Base-by-base conservation (phyloP, 2,888 invertebrate species). In the Apodemia zela region DNA sequence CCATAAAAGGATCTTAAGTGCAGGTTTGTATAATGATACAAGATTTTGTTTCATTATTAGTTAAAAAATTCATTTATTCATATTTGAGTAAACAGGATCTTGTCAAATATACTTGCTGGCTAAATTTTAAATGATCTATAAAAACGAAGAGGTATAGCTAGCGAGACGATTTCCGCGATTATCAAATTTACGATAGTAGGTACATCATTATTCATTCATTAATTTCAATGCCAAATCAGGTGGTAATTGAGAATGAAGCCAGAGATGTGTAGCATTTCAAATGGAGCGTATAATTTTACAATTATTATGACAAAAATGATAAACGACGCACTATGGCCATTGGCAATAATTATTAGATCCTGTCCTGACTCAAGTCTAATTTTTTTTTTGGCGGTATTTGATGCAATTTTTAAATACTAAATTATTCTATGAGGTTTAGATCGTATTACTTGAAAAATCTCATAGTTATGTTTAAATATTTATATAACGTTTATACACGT, bases 151-250 rank as follows among this genome's bases (percentile, higher is more conserved):
- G 65, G 61, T 54, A 61, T 61, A n/a, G n/a, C 63, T 58, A 63
- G 57, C 60, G 60, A 63, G 61, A 59, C 63, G 61, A 47, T 69
- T 69, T 71, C 69, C 70, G 68, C 66, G 65, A 65, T 63, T 54
- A 62, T 35, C 33, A 69, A 68, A 68, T 68, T 69, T 67, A 71
- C 71, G 67, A 61, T 63, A 57, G 65, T 60, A 60, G 63, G 61
- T 62, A 60, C 64, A 60, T 51, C 21, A 51, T 66, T 62, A 68
- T 69, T 67, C 62, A 57, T 25, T 54, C 25, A 54, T 66, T 67
- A 60, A 68, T 67, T 65, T 57, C 33, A 61, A 67, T 64, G 62
- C 63, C 61, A 63, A 25, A 66, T 63, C 64, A 68, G 67, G 65
- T 63, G 42, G 25, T 63, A 49, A 51, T 60, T 65, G 62, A 61